Evolutionary conservation across 2,113 vertebrate genomes (phyloP).

Genomic region (Pollimyrus isidori): DNA sequence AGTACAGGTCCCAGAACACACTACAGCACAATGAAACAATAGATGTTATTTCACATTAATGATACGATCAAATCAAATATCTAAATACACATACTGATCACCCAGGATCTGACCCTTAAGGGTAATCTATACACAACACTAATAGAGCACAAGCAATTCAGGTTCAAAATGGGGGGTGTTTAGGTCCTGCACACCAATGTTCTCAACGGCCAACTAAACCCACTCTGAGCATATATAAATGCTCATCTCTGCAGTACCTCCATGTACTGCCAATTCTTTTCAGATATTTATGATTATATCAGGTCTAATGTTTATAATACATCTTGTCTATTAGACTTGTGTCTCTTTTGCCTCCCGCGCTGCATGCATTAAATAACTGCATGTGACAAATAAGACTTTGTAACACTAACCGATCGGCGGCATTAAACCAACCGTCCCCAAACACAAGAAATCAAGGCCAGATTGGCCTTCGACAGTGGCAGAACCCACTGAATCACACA

Average conservation of each 20-base stretch:
- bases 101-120: neutral
- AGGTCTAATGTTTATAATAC: neutral
- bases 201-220: neutral
- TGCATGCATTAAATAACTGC: neutral
- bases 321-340: neutral
- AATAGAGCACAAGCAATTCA: neutral
- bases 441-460: neutral
- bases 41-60: conserved; percentile 32
- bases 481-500: neutral
- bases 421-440: neutral
- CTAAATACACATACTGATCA: neutral
- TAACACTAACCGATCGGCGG: neutral
- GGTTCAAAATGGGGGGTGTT: neutral
- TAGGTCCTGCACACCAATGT: neutral
- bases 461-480: too few species aligned
- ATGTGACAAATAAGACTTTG: neutral
- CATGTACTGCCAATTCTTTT: neutral
- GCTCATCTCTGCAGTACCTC: neutral
- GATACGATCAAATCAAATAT: neutral
- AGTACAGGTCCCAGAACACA: conserved; percentile 99
- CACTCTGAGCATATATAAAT: neutral
- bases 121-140: neutral
- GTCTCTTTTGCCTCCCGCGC: neutral
- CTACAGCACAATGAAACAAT: conserved; percentile 53
- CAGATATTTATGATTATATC: neutral